These are phyloP conservation scores for human DNA, from an alignment of 2,113 vertebrate genomes.

Conservation along the genomic window GRCh38 chr12:64250501-64251000, in stretches of 20 bases:
- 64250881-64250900: neutral
- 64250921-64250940: neutral
- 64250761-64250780: neutral
- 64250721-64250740: neutral
- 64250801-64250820: neutral
- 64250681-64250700: neutral
- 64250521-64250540: too few species aligned
- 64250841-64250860: neutral
- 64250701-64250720: neutral
- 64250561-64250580: too few species aligned
- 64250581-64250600: too few species aligned
- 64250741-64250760: conserved; percentile 12
- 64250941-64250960: neutral
- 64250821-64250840: neutral
- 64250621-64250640: neutral
- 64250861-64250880: too few species aligned
- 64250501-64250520: too few species aligned
- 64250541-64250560: too few species aligned
- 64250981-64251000: neutral
- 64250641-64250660: neutral
- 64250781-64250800: neutral
- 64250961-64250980: neutral
- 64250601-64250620: neutral
- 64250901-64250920: neutral
- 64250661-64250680: conserved; percentile 16